Evolutionary conservation across 2,797 vertebrate genomes (phyloP).

Genomic region (Mormyrops boulengeri): DNA sequence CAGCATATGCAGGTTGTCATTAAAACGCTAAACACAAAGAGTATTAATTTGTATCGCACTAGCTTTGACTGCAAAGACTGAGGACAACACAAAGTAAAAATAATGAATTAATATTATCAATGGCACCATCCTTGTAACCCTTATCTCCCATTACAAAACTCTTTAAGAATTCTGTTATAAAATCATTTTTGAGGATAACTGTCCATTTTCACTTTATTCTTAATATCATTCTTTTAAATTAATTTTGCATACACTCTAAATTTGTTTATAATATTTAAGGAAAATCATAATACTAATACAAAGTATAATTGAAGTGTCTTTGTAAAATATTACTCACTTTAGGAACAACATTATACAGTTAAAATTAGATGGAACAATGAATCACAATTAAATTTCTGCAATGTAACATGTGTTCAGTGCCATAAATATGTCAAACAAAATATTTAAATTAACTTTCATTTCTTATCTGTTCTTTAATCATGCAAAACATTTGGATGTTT

Average conservation of each 20-base stretch:
- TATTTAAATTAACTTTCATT: background rate
- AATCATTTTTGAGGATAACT: background rate
- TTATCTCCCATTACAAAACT: background rate
- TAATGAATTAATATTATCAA: background rate
- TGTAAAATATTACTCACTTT: background rate
- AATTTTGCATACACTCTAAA: background rate
- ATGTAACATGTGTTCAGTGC: background rate
- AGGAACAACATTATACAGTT: background rate
- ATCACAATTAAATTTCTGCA: background rate
- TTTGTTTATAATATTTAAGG: background rate
- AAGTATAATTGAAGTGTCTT: background rate
- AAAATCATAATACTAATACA: background rate
- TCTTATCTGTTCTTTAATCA: background rate
- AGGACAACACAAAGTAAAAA: background rate
- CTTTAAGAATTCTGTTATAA: background rate
- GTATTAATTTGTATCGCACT: background rate
- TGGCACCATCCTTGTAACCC: background rate
- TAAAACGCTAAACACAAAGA: background rate
- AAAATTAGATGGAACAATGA: background rate
- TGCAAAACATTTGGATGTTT: background rate
- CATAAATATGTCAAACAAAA: background rate
- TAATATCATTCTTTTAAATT: background rate
- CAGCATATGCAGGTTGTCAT: background rate
- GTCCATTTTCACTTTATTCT: background rate
- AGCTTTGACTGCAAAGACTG: background rate